These are phyloP conservation scores for Ecdyonurus torrentis DNA, from an alignment of 2,888 invertebrate genomes.

Conservation along the genomic window DNA sequence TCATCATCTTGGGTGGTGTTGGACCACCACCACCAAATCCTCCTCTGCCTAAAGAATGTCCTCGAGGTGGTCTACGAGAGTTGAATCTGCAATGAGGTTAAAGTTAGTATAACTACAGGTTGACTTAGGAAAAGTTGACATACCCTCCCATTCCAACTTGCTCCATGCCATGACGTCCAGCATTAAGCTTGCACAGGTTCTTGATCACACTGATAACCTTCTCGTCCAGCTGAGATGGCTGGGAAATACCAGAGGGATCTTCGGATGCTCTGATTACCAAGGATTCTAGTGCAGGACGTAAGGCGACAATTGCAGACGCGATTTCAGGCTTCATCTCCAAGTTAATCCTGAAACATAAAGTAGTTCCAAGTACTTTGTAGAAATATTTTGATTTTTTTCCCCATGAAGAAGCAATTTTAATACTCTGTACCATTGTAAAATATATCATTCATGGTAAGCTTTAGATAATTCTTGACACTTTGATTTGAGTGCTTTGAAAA, in stretches of 20 bases:
- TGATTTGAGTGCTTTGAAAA: not conserved
- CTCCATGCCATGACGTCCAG: constrained; percentile 53
- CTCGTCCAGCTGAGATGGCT: constrained; percentile 41
- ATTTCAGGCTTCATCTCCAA: constrained; percentile 61
- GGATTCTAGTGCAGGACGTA: constrained; percentile 77
- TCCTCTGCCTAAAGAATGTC: constrained; percentile 18
- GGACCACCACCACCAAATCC: constrained; percentile 18
- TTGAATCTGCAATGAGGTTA: constrained; percentile 12
- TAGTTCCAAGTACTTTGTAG: too few species aligned
- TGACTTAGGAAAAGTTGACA: constrained; percentile 8
- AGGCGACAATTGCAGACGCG: constrained; percentile 67
- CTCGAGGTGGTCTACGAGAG: constrained; percentile 23
- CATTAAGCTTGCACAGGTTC: constrained; percentile 56
- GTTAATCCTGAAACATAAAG: constrained; percentile 41
- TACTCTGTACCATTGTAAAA: too few species aligned
- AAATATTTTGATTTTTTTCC: too few species aligned
- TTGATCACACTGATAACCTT: constrained; percentile 56
- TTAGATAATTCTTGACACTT: not conserved
- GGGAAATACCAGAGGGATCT: constrained; percentile 58
- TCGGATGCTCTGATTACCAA: constrained; percentile 64
- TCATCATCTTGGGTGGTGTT: constrained; percentile 27
- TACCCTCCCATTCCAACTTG: constrained; percentile 26
- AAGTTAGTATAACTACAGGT: not conserved
- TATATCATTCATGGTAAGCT: not conserved
- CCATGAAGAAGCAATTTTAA: too few species aligned